A percentile compares a stretch with the other conserved stretches of the same genome.
Evolutionary conservation across 2,888 invertebrate genomes (phyloP).

Genomic region (Xestobium rufovillosum): DNA sequence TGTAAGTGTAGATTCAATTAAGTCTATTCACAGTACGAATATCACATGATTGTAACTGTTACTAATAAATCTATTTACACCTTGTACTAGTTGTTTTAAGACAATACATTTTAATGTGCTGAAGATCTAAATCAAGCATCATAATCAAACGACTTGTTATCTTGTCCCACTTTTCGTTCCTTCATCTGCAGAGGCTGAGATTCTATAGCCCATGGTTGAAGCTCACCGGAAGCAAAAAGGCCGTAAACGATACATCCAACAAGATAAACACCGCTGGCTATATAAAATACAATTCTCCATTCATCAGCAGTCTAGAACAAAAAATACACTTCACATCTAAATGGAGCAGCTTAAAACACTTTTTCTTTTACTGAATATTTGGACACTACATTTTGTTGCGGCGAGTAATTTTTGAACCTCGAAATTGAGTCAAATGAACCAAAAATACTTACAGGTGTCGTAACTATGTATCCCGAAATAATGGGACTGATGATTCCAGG

Average conservation of each 20-base stretch:
- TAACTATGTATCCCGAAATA: slow-evolving; percentile 70
- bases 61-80: too few relatives aligned
- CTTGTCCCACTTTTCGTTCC: not conserved
- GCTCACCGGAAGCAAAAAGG: slow-evolving; percentile 69
- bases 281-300: slow-evolving; percentile 83
- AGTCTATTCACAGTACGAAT: too few relatives aligned
- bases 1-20: too few relatives aligned
- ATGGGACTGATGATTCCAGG: slow-evolving; percentile 89
- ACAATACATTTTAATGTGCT: too few relatives aligned
- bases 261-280: slow-evolving; percentile 74
- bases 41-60: too few relatives aligned
- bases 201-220: slow-evolving; percentile 72
- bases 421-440: too few relatives aligned
- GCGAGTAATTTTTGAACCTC: too few relatives aligned
- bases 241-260: slow-evolving; percentile 82
- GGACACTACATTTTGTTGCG: too few relatives aligned
- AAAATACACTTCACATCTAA: slow-evolving; percentile 8
- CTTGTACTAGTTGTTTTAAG: too few relatives aligned
- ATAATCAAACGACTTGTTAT: not conserved
- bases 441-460: slow-evolving; percentile 54
- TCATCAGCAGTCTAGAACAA: slow-evolving; percentile 58
- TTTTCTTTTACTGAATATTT: too few relatives aligned
- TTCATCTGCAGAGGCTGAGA: slow-evolving; percentile 11
- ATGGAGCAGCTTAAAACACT: not conserved
- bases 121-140: too few relatives aligned